These are phyloP conservation scores for Goniozus legneri DNA, from an alignment of 1,140 invertebrate species.

Conservation along the genomic window DNA sequence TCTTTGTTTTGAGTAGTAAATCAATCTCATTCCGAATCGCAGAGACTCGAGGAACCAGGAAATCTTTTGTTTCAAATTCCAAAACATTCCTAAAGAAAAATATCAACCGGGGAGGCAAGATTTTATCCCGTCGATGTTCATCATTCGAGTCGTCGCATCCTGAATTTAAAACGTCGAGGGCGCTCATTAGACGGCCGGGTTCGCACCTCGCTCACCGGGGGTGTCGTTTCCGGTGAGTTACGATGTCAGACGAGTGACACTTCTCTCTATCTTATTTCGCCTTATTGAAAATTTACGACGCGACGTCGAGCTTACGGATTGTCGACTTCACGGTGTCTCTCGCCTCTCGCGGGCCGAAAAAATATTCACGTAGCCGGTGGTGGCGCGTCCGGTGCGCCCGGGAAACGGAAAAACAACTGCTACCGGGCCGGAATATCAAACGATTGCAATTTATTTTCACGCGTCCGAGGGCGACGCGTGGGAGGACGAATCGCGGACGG, in stretches of 20 bases:
- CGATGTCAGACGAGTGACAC: conserved; percentile 7
- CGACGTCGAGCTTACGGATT: conserved; percentile 2
- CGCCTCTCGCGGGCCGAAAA: conserved; percentile 29
- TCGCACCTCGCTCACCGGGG: conserved; percentile 32
- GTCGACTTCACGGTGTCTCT: conserved; percentile 19
- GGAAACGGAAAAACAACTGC: conserved; percentile 18
- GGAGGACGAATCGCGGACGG: neutral
- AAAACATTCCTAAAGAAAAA: no score
- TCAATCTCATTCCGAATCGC: no score
- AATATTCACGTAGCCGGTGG: conserved; percentile 35
- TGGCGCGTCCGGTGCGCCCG: neutral
- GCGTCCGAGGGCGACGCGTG: neutral
- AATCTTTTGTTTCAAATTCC: no score
- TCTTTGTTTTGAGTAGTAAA: no score
- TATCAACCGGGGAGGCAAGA: no score
- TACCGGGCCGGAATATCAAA: conserved; percentile 25
- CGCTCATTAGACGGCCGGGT: conserved; percentile 38
- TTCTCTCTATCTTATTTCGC: conserved; percentile 13
- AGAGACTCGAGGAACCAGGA: no score
- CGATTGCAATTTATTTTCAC: neutral
- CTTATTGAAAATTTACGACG: conserved; percentile 23
- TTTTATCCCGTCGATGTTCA: no score
- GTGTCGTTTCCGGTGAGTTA: conserved; percentile 34
- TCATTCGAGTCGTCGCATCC: no score
- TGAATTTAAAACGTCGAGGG: neutral